Conservation (phyloP, 1,140 invertebrate species). For the Carposina sasakii region DNA sequence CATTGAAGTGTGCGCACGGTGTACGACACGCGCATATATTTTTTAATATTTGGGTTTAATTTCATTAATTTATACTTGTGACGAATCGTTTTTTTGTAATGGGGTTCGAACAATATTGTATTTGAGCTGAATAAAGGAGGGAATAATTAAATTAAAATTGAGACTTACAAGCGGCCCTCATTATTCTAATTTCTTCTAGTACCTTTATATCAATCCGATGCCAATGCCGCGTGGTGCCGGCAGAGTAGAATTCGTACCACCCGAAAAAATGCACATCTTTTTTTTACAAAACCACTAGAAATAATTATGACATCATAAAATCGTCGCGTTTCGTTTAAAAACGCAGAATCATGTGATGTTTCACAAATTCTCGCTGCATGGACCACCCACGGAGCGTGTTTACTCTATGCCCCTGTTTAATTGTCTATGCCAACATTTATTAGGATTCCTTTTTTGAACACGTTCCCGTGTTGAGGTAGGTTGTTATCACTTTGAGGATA, state of each 20-base stretch:
- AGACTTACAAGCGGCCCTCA: too few relatives aligned
- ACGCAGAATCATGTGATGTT: slow-evolving; percentile 29
- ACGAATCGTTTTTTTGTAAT: slow-evolving; percentile 18
- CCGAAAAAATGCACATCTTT: too few relatives aligned
- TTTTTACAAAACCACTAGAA: slow-evolving; percentile 11
- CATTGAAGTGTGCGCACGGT: slow-evolving; percentile 38
- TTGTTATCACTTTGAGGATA: slow-evolving; percentile 22
- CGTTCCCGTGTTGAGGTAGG: slow-evolving; percentile 37
- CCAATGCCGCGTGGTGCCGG: too few relatives aligned
- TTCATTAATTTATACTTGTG: slow-evolving; percentile 31
- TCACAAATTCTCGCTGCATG: slow-evolving; percentile 14
- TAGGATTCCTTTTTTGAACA: slow-evolving; percentile 21
- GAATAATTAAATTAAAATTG: too few relatives aligned
- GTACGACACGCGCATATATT: slow-evolving; percentile 47
- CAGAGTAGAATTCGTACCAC: too few relatives aligned
- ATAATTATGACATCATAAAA: slow-evolving; percentile 25
- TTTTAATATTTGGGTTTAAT: slow-evolving; percentile 47
- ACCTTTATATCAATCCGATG: too few relatives aligned
- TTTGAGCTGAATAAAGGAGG: background rate
- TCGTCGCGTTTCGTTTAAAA: slow-evolving; percentile 18
- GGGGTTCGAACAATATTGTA: background rate
- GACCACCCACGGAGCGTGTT: slow-evolving; percentile 56
- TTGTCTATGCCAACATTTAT: slow-evolving; percentile 54
- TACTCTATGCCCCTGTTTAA: slow-evolving; percentile 45
- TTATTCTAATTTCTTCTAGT: too few relatives aligned